Evolutionary conservation across 2,113 vertebrate species (phyloP).

Genomic region (Mastomys coucha): DNA sequence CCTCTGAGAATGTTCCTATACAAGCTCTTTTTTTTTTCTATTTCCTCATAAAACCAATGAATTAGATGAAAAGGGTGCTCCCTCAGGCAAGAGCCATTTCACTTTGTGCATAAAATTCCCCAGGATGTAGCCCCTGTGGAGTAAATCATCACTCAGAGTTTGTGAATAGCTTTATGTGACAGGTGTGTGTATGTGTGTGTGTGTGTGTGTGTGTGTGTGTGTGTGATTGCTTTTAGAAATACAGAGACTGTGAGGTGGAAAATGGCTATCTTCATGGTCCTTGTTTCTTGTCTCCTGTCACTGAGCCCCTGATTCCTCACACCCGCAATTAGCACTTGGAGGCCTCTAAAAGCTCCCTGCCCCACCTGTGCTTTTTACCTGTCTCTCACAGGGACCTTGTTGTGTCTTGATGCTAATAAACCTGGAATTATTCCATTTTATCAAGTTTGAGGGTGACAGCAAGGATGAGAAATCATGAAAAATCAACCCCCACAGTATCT

Average conservation of each 20-base stretch:
- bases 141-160: background rate
- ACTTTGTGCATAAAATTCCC: background rate
- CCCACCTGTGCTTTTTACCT: background rate
- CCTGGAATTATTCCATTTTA: conserved; percentile 73
- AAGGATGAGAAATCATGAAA: conserved; percentile 26
- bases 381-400: background rate
- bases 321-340: conserved; percentile 43
- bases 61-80: background rate
- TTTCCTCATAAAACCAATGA: background rate
- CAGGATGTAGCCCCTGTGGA: background rate
- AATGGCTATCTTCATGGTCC: background rate
- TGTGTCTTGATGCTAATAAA: conserved; percentile 33
- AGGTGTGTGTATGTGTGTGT: background rate
- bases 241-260: background rate
- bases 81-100: background rate
- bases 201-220: no score
- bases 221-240: conserved; percentile 7
- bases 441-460: conserved; percentile 32
- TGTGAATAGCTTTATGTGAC: conserved; percentile 5
- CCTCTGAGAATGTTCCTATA: background rate
- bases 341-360: conserved; percentile 1
- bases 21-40: background rate
- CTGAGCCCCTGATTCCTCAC: background rate
- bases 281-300: background rate
- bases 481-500: background rate